Evolutionary conservation across 2,888 invertebrate species (phyloP).

Genomic region (Pimpla rufipes): DNA sequence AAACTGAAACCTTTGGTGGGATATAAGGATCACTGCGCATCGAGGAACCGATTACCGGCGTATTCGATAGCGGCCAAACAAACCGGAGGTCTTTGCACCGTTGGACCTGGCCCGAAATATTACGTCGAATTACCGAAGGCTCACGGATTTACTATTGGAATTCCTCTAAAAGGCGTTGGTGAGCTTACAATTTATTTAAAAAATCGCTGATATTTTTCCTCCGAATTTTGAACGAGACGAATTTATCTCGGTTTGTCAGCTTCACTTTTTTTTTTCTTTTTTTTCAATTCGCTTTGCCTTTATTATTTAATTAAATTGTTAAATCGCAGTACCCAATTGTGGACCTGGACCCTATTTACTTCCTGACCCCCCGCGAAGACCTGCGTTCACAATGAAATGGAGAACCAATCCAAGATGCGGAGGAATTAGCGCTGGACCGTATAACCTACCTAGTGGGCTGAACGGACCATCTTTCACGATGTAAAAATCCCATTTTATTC

Average conservation of each 20-base stretch:
- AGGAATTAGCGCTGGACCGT: slow-evolving; percentile 72
- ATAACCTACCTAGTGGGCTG: slow-evolving; percentile 61
- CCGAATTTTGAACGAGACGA: too few species aligned
- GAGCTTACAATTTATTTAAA: slow-evolving; percentile 8
- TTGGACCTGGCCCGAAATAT: slow-evolving; percentile 85
- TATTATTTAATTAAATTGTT: too few species aligned
- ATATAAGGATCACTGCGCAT: slow-evolving; percentile 87
- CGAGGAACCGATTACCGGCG: slow-evolving; percentile 88
- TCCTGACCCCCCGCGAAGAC: slow-evolving; percentile 57
- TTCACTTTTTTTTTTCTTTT: too few species aligned
- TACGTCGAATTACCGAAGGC: slow-evolving; percentile 80
- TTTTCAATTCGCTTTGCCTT: too few species aligned
- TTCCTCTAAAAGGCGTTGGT: slow-evolving; percentile 58
- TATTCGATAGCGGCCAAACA: slow-evolving; percentile 87
- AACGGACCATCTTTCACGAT: slow-evolving; percentile 74
- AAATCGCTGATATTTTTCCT: neutral
- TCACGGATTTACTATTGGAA: slow-evolving; percentile 73
- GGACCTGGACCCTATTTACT: slow-evolving; percentile 76
- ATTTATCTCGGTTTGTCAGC: too few species aligned
- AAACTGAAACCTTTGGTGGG: slow-evolving; percentile 88
- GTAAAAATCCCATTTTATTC: slow-evolving; percentile 66
- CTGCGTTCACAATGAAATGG: slow-evolving; percentile 74
- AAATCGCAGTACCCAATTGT: slow-evolving; percentile 15
- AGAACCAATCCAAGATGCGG: slow-evolving; percentile 69
- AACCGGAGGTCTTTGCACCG: slow-evolving; percentile 69